Conservation (phyloP, 1,140 invertebrate species). For the Melipona quadrifasciata region DNA sequence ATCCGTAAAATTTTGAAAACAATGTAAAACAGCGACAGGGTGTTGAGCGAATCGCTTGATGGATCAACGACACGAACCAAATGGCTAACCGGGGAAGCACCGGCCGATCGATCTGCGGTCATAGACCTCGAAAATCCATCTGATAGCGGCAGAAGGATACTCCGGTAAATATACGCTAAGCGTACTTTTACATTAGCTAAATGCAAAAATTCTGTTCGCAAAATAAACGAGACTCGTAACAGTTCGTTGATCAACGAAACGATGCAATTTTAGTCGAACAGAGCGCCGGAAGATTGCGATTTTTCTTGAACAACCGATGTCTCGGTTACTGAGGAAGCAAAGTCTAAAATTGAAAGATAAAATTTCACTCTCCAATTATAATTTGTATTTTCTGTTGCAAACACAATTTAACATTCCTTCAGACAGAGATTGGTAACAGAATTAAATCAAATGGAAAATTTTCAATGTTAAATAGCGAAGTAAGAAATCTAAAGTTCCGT, state of each 20-base stretch:
- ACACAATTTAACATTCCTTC: no score
- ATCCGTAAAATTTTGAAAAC: not conserved
- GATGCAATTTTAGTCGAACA: not conserved
- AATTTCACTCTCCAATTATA: no score
- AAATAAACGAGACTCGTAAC: not conserved
- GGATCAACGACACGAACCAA: conserved; percentile 14
- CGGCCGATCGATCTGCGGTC: conserved; percentile 37
- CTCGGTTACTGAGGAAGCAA: no score
- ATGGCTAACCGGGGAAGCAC: not conserved
- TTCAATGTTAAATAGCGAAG: no score
- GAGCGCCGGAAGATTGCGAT: not conserved
- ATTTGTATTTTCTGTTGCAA: no score
- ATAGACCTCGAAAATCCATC: conserved; percentile 37
- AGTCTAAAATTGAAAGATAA: no score
- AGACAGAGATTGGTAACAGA: no score
- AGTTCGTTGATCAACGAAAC: not conserved
- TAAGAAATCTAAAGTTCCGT: no score
- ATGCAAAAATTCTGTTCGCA: not conserved
- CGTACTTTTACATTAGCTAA: not conserved
- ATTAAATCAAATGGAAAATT: no score
- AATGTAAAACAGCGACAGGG: not conserved
- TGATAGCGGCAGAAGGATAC: not conserved
- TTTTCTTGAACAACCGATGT: not conserved
- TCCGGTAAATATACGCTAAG: not conserved
- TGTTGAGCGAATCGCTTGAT: not conserved